These are phyloP conservation scores for Lytechinus pictus DNA, from an alignment of 35 echinoderm and acorn worm genomes.

Conservation along the genomic window DNA sequence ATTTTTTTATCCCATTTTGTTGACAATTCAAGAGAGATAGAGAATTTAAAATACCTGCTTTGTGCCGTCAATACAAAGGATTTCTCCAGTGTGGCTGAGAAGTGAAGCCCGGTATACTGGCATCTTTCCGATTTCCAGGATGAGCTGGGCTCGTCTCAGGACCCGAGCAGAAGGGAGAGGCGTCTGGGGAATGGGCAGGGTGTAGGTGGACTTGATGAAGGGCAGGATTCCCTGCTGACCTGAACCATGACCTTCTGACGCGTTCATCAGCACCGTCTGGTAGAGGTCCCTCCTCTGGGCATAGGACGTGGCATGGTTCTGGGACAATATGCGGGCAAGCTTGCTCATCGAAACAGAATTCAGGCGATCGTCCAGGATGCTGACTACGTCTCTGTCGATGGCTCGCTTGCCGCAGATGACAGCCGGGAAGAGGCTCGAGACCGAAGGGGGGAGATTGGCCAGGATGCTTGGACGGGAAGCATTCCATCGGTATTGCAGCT, in stretches of 20 bases:
- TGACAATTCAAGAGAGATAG: no score
- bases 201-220: not conserved
- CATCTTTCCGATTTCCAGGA: not conserved
- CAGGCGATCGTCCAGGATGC: not conserved
- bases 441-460: constrained; percentile 35
- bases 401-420: constrained; percentile 10
- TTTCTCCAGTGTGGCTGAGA: no score
- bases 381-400: not conserved
- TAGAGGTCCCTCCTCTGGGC: no score
- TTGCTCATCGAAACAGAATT: constrained; percentile 62
- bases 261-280: not conserved
- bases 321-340: not conserved
- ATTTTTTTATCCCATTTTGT: no score
- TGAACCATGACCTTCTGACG: not conserved
- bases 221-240: not conserved
- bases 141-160: no score
- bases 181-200: no score
- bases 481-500: constrained; percentile 61
- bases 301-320: not conserved
- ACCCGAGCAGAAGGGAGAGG: no score
- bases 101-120: not conserved
- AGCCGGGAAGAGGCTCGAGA: constrained; percentile 60
- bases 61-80: no score
- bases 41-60: no score
- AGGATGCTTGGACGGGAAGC: constrained; percentile 55